A percentile compares a stretch with the other conserved stretches of the same genome.
These are phyloP conservation scores for Romanogobio albipinnatus DNA, from an alignment of 2,113 vertebrate species.

Conservation along the genomic window DNA sequence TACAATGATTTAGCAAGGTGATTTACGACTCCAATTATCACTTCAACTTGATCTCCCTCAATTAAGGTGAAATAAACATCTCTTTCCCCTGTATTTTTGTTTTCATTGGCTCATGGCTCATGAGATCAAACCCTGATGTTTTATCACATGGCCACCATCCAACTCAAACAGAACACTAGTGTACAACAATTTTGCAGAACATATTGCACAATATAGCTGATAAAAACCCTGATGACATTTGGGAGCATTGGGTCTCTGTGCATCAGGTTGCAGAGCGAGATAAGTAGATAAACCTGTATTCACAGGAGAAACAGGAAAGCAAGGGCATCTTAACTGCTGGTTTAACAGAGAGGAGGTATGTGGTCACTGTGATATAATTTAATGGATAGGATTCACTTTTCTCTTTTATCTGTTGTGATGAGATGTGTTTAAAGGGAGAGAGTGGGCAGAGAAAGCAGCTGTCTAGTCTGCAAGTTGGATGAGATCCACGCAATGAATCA, in stretches of 20 bases:
- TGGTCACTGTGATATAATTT: slow-evolving; percentile 9
- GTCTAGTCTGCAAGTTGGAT: slow-evolving; percentile 14
- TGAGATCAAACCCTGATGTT: slow-evolving; percentile 1
- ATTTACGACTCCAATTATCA: slow-evolving; percentile 29
- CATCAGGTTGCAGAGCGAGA: slow-evolving; percentile 40
- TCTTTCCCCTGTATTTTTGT: neutral
- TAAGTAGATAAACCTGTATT: slow-evolving; percentile 43
- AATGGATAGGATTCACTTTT: neutral
- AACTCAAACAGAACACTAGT: slow-evolving; percentile 6
- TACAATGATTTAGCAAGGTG: neutral
- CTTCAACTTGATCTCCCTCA: slow-evolving; percentile 28
- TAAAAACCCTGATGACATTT: slow-evolving; percentile 38
- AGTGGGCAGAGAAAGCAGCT: slow-evolving; percentile 51
- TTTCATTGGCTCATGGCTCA: slow-evolving; percentile 12
- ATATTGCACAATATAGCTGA: slow-evolving; percentile 31
- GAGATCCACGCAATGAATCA: slow-evolving; percentile 21
- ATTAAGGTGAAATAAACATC: slow-evolving; percentile 24
- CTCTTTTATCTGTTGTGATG: slow-evolving; percentile 17
- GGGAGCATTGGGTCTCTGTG: slow-evolving; percentile 6
- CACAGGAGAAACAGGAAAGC: slow-evolving; percentile 9
- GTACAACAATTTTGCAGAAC: slow-evolving; percentile 18
- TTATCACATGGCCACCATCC: slow-evolving; percentile 47
- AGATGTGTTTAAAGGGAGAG: neutral
- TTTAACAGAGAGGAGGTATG: slow-evolving; percentile 35
- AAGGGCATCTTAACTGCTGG: slow-evolving; percentile 26